A percentile compares a stretch with the other conserved stretches of the same genome.
Conservation (phyloP, 2,113 vertebrate species). For the Periophthalmodon schlosseri region DNA sequence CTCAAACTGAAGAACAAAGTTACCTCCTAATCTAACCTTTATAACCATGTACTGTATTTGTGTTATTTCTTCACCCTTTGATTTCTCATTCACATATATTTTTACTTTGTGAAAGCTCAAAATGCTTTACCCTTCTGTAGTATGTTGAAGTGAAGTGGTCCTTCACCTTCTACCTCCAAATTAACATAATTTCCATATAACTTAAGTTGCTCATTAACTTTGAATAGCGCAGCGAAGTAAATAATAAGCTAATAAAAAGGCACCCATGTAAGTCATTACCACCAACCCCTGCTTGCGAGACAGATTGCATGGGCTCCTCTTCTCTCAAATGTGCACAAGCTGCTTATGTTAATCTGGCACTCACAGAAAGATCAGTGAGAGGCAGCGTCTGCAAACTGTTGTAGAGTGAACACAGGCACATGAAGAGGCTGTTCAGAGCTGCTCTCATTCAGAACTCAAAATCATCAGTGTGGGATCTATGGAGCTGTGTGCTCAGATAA, state of each 20-base stretch:
- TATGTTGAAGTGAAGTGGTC: no score
- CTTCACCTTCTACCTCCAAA: no score
- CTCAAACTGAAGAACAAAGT: neutral
- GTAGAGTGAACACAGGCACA: constrained; percentile 23
- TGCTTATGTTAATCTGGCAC: constrained; percentile 63
- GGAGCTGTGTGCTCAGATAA: no score
- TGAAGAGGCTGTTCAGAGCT: neutral
- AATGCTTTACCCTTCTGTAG: no score
- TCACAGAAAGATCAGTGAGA: constrained; percentile 54
- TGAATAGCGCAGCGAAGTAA: neutral
- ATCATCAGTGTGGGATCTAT: constrained; percentile 21
- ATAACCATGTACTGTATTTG: neutral
- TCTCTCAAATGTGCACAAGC: constrained; percentile 56
- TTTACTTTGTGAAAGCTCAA: no score
- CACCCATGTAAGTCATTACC: neutral
- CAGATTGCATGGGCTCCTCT: constrained; percentile 40
- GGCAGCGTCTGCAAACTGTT: constrained; percentile 34
- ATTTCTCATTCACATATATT: neutral
- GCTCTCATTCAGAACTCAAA: constrained; percentile 5
- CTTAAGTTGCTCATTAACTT: neutral
- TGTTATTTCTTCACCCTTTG: neutral
- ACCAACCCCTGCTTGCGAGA: constrained; percentile 22
- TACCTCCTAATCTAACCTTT: neutral
- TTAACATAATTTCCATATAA: no score
- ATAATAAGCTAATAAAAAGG: neutral